Base-by-base conservation (phyloP, 2,113 vertebrate species). In the Mustelus asterias region DNA sequence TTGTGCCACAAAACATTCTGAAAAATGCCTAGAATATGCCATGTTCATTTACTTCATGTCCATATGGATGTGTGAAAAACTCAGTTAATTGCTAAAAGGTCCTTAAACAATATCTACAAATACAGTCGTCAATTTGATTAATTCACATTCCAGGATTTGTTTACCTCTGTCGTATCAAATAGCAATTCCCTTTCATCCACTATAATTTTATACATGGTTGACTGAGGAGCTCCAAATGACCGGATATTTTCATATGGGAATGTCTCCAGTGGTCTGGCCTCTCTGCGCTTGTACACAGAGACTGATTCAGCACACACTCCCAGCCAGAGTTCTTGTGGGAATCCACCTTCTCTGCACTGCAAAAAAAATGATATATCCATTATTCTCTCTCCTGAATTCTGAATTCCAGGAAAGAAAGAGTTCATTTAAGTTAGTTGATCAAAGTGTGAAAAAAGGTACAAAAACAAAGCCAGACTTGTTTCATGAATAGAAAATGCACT, bases 231-330 rank as follows among this genome's bases (percentile, higher is more conserved):
- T 11, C 99, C 99, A 0, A 99, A 99, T 4, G 99, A 99, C 20
- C 99, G 98, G 96, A 99, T 99, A 94, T 98, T 98, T 1, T 99
- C 99, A 0, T 99, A 99, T 8, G 98, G 98, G 97, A 99, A 99
- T 94, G 99, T 98, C 97, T 99, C 99, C 96, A 99, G 96, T 0
- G 99, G 99, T 96, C 98, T 98, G 0, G 98, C 98, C 96, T 99
- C 99, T 0, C 99, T 99, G 0, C 99, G 98, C 95, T 99, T 99
- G 97, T 99, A 99, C 96, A 99, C 98, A 0, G 99, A 99, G 95
- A 99, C 98, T 0, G 99, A 98, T 3, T 99, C 98, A 0, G 98
- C 98, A 0, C 99, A 99, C 72, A 99, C 98, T 0, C 99, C 99
- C 96, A 99, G 60, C 99, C 99, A 99, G 96, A 99, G 96, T 83